phyloP scores from a whole-genome alignment of 2,797 vertebrate species.

The Channallabes apus region DNA sequence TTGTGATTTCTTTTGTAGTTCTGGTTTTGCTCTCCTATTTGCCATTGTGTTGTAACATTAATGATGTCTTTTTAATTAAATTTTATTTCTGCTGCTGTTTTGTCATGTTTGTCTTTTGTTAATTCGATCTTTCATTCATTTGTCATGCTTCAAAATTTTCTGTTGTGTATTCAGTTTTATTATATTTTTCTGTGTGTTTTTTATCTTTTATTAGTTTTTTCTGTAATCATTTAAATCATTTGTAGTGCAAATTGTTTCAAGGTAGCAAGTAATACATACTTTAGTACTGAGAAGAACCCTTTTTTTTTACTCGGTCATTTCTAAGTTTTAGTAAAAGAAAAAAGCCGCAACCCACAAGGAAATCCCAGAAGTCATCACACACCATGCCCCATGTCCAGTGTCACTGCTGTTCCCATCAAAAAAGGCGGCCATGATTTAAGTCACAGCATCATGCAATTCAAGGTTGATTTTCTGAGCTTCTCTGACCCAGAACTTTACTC shows the following conservation, averaged over 20 bases:
- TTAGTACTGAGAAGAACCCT: not conserved
- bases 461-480: conserved; percentile 52
- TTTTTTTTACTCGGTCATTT: not conserved
- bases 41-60: too few relatives aligned
- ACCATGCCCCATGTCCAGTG: conserved; percentile 12
- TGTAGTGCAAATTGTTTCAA: not conserved
- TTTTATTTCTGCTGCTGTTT: too few relatives aligned
- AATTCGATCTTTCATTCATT: too few relatives aligned
- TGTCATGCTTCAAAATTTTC: too few relatives aligned
- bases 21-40: too few relatives aligned
- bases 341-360: not conserved
- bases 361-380: conserved; percentile 10
- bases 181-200: too few relatives aligned
- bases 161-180: not conserved
- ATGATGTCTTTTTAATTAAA: too few relatives aligned
- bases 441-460: conserved; percentile 46
- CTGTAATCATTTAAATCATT: not conserved
- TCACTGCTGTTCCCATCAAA: conserved; percentile 25
- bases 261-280: not conserved
- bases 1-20: too few relatives aligned
- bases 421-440: conserved; percentile 34
- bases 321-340: not conserved
- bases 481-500: conserved; percentile 65
- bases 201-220: too few relatives aligned
- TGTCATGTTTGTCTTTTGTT: too few relatives aligned